Evolutionary conservation across 1,140 invertebrate genomes (phyloP), one percentile per base, ranked within the genome.

Genomic region (Listronotus bonariensis): DNA sequence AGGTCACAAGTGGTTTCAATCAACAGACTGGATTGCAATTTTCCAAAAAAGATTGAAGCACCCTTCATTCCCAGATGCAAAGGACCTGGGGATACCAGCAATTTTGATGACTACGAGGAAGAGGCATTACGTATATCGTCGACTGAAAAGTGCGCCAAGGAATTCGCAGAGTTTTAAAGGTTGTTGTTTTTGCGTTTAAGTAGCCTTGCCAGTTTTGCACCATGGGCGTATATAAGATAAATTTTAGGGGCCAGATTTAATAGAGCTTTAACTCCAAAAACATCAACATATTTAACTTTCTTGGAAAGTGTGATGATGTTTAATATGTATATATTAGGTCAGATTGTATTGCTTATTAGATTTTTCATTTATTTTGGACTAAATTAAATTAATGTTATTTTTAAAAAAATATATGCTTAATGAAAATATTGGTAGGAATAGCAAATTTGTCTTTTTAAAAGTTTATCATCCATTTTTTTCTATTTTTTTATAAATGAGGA

Each of bases 21-120:
- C 92, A 60, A 98, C 96, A 68, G 97, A 99, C 82, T 99, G 97
- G 97, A 99, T 99, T 75, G 92, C 96, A 45, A 95, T 99, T 78
- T 99, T 98, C 85, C 96, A 99, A 97, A 95, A 85, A 97, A 97
- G 86, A 90, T 98, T 70, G 95, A 98, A 80, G 95, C 96, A 14
- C 96, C 96, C 9, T 99, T 98, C 80, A 92, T 97, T 79, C 96
- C 96, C 17, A 91, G 93, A 79, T 97, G 93, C 85, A 96, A 96
- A 82, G 95, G 95, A 46, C 92, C 93, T 41, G 96, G 96, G 48
- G 96, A 98, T 81, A 97, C 95, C 10, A 96, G 92, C 81, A 98
- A 99, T 82, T 99, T 99, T 79, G 96, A 98, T 79, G 96, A 98
- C 77, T 98, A 98, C 80, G 96, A 98, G 80, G 96, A 99, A 83